Base-by-base conservation (phyloP, 1,140 invertebrate species). In the Caenorhabditis tropicalis region DNA sequence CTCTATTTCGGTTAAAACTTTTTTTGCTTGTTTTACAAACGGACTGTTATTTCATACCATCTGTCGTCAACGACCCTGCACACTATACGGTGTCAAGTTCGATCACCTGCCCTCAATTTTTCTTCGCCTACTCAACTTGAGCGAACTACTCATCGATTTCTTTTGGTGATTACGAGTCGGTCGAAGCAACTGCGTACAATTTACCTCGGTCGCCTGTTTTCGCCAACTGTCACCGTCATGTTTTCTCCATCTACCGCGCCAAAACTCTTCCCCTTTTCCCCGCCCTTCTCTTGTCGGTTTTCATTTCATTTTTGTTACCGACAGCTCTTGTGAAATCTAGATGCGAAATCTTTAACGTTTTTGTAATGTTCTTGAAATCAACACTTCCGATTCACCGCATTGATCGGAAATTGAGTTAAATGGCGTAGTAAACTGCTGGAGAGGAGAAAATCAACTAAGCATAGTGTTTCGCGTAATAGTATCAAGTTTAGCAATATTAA, bases 141-240 rank as follows among this genome's bases (percentile, higher is more conserved):
- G n/a, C n/a, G n/a, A n/a, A n/a, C n/a, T n/a, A n/a, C n/a, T 74
- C 36, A 43, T 46, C n/a, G 36, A 27, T 74, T 74, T 46, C 27
- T 70, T 74, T 74, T 21, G 36, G 36, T 74, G 65, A 74, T 74
- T 74, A 74, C 65, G 65, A 43, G 12, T 33, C 29, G 24, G 12
- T 31, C n/a, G n/a, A n/a, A 29, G 36, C 65, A 74, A 74, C 65
- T 74, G 65, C 15, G 65, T 74, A 74, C 65, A 74, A 74, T 74
- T 74, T 46, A 43, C 65, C 36, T 65, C 43, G 65, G 36, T 74
- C 65, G 65, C 65, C 65, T 74, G 65, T 74, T 74, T 74, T 74
- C 65, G 65, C 65, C 65, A 74, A 74, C 65, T 74, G 65, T 74
- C 65, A 74, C 15, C 65, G n/a, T 74, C 65, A 74, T 74, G 65